Conservation (phyloP, 2,888 invertebrate genomes). For the Lamproptera curius region DNA sequence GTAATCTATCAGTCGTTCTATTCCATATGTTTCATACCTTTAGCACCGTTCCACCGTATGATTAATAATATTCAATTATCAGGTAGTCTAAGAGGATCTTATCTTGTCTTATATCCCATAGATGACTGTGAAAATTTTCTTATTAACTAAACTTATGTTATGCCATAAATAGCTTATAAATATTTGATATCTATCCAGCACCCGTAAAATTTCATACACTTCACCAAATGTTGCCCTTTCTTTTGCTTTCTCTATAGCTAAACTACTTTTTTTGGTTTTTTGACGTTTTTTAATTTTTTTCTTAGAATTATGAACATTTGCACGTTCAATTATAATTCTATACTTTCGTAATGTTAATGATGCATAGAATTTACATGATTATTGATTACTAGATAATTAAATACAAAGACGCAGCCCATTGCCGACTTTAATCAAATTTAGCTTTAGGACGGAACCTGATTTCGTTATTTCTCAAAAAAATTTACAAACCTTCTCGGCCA, state of each 20-base stretch:
- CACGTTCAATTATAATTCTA: too few relatives aligned
- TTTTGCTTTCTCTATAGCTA: neutral
- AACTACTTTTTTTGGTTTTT: slow-evolving; percentile 14
- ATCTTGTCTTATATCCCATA: neutral
- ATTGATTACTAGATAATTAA: too few relatives aligned
- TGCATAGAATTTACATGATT: neutral
- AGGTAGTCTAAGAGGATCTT: neutral
- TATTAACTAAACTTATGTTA: neutral
- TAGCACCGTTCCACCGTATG: neutral
- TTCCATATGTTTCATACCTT: neutral
- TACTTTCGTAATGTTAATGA: too few relatives aligned
- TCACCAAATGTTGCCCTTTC: neutral
- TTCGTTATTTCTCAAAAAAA: slow-evolving; percentile 15
- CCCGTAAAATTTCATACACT: neutral
- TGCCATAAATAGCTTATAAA: neutral
- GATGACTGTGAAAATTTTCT: neutral
- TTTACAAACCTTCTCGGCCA: neutral
- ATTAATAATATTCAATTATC: too few relatives aligned
- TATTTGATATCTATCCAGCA: neutral
- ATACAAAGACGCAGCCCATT: neutral
- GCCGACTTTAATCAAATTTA: slow-evolving; percentile 16
- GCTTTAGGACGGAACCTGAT: slow-evolving; percentile 33
- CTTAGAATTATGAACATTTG: neutral
- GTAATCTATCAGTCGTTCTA: neutral
- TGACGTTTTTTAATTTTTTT: slow-evolving; percentile 5